Conservation (phyloP, 1,140 invertebrate genomes). For the Cephus cinctus region DNA sequence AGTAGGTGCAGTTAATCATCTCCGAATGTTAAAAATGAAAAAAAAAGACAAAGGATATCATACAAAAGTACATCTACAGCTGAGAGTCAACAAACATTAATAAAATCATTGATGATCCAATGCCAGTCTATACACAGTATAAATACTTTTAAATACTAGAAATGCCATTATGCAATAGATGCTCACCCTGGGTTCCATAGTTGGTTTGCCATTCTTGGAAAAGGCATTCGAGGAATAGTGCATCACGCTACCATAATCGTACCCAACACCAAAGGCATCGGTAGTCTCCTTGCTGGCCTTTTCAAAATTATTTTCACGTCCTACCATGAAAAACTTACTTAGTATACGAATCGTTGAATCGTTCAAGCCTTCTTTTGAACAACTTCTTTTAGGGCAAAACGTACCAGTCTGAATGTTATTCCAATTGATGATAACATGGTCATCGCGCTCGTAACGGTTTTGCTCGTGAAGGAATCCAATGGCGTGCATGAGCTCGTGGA, state of each 20-base stretch:
- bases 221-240: slow-evolving; percentile 80
- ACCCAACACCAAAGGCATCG: slow-evolving; percentile 65
- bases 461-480: slow-evolving; percentile 87
- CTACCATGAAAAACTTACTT: too few relatives aligned
- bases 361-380: too few relatives aligned
- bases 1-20: too few relatives aligned
- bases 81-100: too few relatives aligned
- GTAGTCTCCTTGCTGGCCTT: slow-evolving; percentile 60
- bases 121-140: too few relatives aligned
- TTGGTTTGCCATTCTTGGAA: slow-evolving; percentile 69
- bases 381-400: too few relatives aligned
- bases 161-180: too few relatives aligned
- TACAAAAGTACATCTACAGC: too few relatives aligned
- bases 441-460: slow-evolving; percentile 76
- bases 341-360: background rate
- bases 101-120: too few relatives aligned
- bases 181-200: slow-evolving; percentile 67
- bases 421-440: slow-evolving; percentile 70
- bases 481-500: slow-evolving; percentile 85
- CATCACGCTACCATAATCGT: slow-evolving; percentile 83
- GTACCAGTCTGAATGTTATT: slow-evolving; percentile 70
- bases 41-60: too few relatives aligned
- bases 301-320: slow-evolving; percentile 69
- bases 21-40: too few relatives aligned
- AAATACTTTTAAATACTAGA: too few relatives aligned